A percentile compares a stretch with the other conserved stretches of the same genome.
Evolutionary conservation across 1,140 invertebrate genomes (phyloP).

Genomic region (Drosophila arawakana): DNA sequence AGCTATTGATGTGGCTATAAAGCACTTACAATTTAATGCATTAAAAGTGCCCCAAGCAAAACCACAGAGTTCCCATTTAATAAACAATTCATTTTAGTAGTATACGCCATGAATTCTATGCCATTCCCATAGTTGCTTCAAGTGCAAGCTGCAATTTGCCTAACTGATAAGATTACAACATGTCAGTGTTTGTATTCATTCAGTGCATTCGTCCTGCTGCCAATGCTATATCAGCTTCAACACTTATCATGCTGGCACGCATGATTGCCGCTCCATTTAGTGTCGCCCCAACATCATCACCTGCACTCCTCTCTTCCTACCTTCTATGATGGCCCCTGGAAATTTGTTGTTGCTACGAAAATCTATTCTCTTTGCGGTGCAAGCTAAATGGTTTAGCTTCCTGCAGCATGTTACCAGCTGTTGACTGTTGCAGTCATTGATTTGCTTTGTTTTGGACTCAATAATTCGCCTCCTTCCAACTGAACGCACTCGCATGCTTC

Average conservation of each 20-base stretch:
- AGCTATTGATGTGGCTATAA: constrained; percentile 10
- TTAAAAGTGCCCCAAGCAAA: constrained; percentile 6
- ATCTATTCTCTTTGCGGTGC: constrained; percentile 22
- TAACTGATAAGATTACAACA: constrained; percentile 56
- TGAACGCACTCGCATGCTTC: constrained; percentile 30
- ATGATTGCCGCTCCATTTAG: constrained; percentile 26
- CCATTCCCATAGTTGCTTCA: constrained; percentile 42
- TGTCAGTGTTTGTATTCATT: constrained; percentile 3
- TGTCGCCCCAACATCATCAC: not conserved
- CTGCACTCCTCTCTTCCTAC: not conserved
- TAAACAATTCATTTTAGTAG: constrained; percentile 32
- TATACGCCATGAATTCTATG: constrained; percentile 10
- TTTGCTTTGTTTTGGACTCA: constrained; percentile 30
- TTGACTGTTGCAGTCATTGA: constrained; percentile 28
- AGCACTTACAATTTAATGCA: constrained; percentile 20
- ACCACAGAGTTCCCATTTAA: not conserved
- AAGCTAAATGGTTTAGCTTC: constrained; percentile 40
- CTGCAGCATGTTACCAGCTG: constrained; percentile 9
- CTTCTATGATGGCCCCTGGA: not conserved
- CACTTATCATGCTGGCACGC: constrained; percentile 31
- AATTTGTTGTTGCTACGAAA: constrained; percentile 9
- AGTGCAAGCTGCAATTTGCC: constrained; percentile 67
- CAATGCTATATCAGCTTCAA: not conserved
- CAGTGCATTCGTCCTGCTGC: constrained; percentile 9
- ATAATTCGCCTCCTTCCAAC: constrained; percentile 12